Percentiles rank a stretch among this genome's conserved stretches.
phyloP scores from a whole-genome alignment of 2,797 vertebrate genomes.

The Neomorphus geoffroyi region DNA sequence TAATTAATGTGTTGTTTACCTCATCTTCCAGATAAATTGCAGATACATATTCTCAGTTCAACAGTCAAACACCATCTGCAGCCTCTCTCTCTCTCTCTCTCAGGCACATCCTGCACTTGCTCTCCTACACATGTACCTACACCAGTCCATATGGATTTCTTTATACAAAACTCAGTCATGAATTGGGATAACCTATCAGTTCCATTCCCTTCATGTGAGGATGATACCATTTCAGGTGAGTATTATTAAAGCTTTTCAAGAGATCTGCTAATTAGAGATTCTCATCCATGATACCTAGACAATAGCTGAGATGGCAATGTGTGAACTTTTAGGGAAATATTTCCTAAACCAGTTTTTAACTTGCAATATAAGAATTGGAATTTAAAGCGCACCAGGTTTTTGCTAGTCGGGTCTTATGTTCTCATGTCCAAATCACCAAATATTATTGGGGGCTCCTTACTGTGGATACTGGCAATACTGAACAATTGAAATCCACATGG shows the following conservation, averaged over 20 bases:
- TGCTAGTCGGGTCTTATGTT: not conserved
- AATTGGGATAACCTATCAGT: constrained; percentile 14
- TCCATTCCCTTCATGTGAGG: not conserved
- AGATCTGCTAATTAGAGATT: not conserved
- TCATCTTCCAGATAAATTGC: constrained; percentile 66
- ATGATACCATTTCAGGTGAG: not conserved
- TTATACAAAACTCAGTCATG: not conserved
- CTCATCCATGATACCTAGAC: not conserved
- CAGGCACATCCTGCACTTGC: constrained; percentile 23
- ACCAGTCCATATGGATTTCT: constrained; percentile 52
- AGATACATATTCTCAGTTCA: constrained; percentile 69
- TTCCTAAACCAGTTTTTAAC: not conserved
- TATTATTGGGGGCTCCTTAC: not conserved
- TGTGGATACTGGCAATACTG: not conserved
- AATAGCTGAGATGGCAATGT: not conserved
- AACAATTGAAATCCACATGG: fast-evolving
- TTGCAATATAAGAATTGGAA: not conserved
- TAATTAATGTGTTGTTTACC: constrained; percentile 71
- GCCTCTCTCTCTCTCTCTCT: constrained; percentile 22
- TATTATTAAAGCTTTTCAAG: not conserved
- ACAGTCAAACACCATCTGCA: constrained; percentile 68
- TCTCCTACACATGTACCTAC: constrained; percentile 23
- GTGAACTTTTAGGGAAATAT: not conserved
- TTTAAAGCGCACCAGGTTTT: not conserved
- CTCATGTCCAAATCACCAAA: not conserved